Base-by-base conservation (phyloP, 2,888 invertebrate genomes). In the Patella pellucida region DNA sequence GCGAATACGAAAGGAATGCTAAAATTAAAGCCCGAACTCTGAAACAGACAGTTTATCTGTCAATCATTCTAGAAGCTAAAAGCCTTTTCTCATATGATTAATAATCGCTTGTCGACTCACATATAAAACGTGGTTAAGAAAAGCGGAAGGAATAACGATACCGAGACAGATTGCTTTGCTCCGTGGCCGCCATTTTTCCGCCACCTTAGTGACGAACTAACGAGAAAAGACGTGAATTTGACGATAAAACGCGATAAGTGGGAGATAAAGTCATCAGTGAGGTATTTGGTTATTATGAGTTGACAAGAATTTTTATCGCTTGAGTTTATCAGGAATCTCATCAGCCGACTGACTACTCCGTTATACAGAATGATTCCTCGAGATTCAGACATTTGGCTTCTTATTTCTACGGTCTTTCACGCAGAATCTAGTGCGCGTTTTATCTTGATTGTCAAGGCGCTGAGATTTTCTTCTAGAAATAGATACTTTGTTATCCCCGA, bases 211-310 rank as follows among this genome's bases (percentile, higher is more conserved):
- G 62, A 62, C 62, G 62, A 23, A 23, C 62, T 62, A 23, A 62
- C 62, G 62, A 62, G 62, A 62, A 62, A 62, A 62, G 62, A 62
- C 62, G 62, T 62, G 62, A 62, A 62, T 62, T 62, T 62, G 23
- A 23, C 62, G 62, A 62, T 62, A 62, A 62, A 62, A 19, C 23
- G 62, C 62, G 62, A 62, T 62, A 62, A 62, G 19, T 23, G 19
- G 23, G 62, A 19, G 62, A 62, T 62, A 62, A 62, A 62, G 62
- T 62, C 62, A 23, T 62, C 62, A 62, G 62, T 62, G 23, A 3
- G 19, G 62, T 62, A 62, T 62, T 62, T 62, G 62, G 62, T 62
- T 62, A 62, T 62, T 62, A 62, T 23, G 23, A 62, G 19, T 62
- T 62, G 62, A 62, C 62, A 62, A 23, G 41, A 41, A 62, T 23